Evolutionary conservation across 2,888 invertebrate species (phyloP), one percentile per base, ranked within the genome.

Genomic region (Ichneumon xanthorius): DNA sequence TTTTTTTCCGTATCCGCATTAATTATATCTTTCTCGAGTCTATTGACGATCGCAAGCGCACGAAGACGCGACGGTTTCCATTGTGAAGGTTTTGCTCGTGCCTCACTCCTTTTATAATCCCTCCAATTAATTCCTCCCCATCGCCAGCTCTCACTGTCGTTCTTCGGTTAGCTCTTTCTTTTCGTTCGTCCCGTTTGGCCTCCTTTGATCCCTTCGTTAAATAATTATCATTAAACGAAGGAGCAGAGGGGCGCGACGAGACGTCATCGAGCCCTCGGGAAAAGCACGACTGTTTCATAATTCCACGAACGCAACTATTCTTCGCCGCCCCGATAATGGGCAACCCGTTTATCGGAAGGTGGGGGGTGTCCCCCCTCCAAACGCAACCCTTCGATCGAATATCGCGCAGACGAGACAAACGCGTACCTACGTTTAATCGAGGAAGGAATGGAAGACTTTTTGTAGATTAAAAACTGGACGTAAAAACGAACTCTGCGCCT

Each of bases 371-470:
- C 16, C 14, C 16, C 45, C 14, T 16, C 40, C 11, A 14, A 58
- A 58, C 22, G 22, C 58, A 58, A 80, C 75, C 78, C 79, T 82
- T 79, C 76, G 80, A 68, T 76, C 84, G 87, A 88, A 82, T 87
- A 87, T 79, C 50, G 4, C 50, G 78, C 83, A 84, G 81, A 87
- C 73, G 72, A 73, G 78, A 86, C 33, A 78, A 86, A 88, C 87
- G 61, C 86, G 61, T 19, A 40, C 11, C 30, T 63, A 70, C 79
- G 53, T 80, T 48, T 48, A 55, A 82, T 80, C 84, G 86, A 88
- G 87, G 88, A 91, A 90, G 88, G 87, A 89, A 89, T 91, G 91
- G 90, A 91, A 91, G 89, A 91, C 90, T 90, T 91, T 90, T 91
- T 58, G 84, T 89, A 89, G 88, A 89, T 90, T 87, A 87, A 22